phyloP scores from a whole-genome alignment of 37 sponge, comb jelly and placozoan species.

The Aplysina aerophoba region DNA sequence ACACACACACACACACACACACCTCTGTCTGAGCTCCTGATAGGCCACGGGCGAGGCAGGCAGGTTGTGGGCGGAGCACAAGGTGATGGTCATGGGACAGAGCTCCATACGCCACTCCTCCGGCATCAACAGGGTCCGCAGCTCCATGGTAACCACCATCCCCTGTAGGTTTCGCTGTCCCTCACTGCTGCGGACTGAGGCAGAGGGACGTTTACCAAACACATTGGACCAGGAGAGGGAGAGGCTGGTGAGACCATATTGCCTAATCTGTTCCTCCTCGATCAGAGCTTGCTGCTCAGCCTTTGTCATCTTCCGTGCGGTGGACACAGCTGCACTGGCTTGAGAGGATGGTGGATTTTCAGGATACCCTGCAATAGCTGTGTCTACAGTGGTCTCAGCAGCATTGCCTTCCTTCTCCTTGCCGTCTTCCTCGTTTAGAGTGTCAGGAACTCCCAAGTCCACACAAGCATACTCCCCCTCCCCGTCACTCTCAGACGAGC shows the following conservation, averaged over 20 bases:
- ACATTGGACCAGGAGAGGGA: slow-evolving; percentile 62
- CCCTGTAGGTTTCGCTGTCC: slow-evolving; percentile 14
- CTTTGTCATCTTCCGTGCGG: neutral
- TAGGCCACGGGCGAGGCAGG: slow-evolving; percentile 51
- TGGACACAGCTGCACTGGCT: neutral
- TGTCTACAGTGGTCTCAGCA: neutral
- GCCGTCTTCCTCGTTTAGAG: neutral
- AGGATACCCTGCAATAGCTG: neutral
- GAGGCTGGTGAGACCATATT: slow-evolving; percentile 56
- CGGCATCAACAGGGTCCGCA: slow-evolving; percentile 69
- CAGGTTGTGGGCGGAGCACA: slow-evolving; percentile 54
- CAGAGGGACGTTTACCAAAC: slow-evolving; percentile 46
- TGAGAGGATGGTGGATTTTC: neutral
- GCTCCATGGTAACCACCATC: slow-evolving; percentile 51
- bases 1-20: neutral
- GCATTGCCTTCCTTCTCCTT: neutral
- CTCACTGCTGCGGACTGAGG: slow-evolving; percentile 1
- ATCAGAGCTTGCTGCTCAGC: neutral
- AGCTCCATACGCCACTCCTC: slow-evolving; percentile 59
- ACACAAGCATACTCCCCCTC: neutral
- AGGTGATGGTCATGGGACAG: slow-evolving; percentile 77
- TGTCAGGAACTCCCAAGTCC: neutral
- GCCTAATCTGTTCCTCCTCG: neutral
- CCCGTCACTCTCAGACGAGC: neutral
- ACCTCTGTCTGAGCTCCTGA: slow-evolving; percentile 52